These are phyloP conservation scores for Neocrepidodera transversa DNA, from an alignment of 2,888 invertebrate species.

Conservation along the genomic window DNA sequence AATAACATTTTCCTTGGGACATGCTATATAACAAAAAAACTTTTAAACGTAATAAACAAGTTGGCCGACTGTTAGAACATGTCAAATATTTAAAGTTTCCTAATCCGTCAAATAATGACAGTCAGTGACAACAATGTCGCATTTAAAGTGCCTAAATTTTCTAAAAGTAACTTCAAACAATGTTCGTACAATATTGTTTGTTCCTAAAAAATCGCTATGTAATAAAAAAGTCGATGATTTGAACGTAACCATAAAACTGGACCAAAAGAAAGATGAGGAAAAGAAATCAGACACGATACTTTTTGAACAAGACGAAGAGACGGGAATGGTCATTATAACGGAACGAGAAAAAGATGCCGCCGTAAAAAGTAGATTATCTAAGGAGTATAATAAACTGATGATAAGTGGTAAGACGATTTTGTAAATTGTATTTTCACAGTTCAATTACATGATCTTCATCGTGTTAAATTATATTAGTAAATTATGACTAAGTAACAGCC, in stretches of 20 bases:
- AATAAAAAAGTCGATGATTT: conserved; percentile 5
- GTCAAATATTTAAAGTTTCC: too few relatives aligned
- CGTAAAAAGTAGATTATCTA: conserved; percentile 37
- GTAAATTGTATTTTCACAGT: conserved; percentile 5
- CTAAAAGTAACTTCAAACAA: conserved; percentile 3
- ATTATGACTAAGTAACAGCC: too few relatives aligned
- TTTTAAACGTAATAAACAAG: too few relatives aligned
- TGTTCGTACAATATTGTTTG: conserved; percentile 2
- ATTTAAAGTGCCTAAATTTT: conserved; percentile 5
- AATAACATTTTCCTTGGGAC: too few relatives aligned
- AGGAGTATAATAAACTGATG: conserved; percentile 36
- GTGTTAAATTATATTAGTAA: conserved; percentile 1
- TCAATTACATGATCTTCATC: not conserved
- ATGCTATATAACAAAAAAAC: too few relatives aligned
- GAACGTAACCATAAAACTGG: conserved; percentile 5
- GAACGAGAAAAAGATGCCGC: conserved; percentile 43
- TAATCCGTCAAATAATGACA: not conserved
- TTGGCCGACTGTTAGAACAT: too few relatives aligned
- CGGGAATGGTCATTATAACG: conserved; percentile 14
- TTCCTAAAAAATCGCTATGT: conserved; percentile 15
- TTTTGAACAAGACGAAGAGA: conserved; percentile 28
- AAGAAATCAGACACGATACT: conserved; percentile 1
- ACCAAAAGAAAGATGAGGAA: conserved; percentile 22
- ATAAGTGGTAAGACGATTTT: conserved; percentile 24
- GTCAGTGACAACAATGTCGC: conserved; percentile 14